phyloP scores from a whole-genome alignment of 2,888 invertebrate genomes.

The Rotaria macrura region DNA sequence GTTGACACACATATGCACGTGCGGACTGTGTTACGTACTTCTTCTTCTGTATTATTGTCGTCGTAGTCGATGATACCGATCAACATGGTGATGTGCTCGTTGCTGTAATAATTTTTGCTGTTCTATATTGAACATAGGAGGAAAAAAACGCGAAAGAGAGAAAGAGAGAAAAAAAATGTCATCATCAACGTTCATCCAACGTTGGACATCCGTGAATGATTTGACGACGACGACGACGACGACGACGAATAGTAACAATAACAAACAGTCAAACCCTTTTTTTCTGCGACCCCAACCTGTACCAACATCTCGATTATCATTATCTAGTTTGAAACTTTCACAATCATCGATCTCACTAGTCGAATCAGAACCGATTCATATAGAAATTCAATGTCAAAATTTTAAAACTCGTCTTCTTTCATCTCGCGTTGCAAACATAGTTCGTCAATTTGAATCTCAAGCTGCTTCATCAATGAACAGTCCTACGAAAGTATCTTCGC shows the following conservation, averaged over 20 bases:
- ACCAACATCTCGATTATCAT: background rate
- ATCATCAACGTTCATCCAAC: constrained; percentile 6
- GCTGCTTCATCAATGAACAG: background rate
- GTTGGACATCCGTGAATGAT: constrained; percentile 6
- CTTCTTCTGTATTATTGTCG: constrained; percentile 10
- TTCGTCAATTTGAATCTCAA: background rate
- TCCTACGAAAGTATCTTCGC: background rate
- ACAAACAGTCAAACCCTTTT: background rate
- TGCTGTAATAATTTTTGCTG: constrained; percentile 1
- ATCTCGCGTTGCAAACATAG: background rate
- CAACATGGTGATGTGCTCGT: background rate
- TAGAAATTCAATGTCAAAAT: background rate
- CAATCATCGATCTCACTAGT: constrained; percentile 6
- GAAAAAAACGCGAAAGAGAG: background rate
- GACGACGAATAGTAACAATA: background rate
- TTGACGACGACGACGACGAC: background rate
- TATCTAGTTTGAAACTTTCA: background rate
- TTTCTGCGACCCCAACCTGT: background rate
- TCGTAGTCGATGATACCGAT: background rate
- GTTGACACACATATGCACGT: constrained; percentile 3
- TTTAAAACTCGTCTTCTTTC: background rate
- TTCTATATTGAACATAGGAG: background rate
- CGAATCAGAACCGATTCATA: background rate
- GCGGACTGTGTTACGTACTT: background rate
- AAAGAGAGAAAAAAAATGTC: background rate